Evolutionary conservation across 1,140 invertebrate species (phyloP), one percentile per base, ranked within the genome.

Genomic region (Diorhabda sublineata): DNA sequence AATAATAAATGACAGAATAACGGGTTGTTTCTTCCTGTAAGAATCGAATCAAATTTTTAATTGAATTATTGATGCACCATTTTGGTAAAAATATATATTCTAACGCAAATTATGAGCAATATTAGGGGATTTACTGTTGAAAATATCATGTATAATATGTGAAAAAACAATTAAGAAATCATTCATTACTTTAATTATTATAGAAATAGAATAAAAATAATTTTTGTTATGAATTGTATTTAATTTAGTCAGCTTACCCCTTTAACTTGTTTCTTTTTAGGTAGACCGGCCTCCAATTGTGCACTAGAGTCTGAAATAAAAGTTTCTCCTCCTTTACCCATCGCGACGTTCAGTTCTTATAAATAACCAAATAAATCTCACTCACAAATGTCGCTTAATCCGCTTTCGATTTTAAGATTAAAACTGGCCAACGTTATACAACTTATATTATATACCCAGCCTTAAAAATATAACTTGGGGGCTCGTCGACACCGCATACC

Each of bases 261-360:
- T 8, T 52, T 6, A n/a, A 52, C n/a, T 4, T 52, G 47, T n/a
- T 52, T 52, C 47, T 52, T 52, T 52, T 52, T 52, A 6, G 47
- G 47, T n/a, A 52, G n/a, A 52, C n/a, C n/a, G 47, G 47, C 47
- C 47, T 52, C 47, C 47, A 52, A 52, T 11, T 60, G 59, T 9
- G 26, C 42, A 26, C 7, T 60, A 6, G 11, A 60, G 26, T 60
- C 42, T 60, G 42, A 6, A 11, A 60, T 41, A 41, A 60, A 42
- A 42, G 59, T 60, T 9, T 60, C 26, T 9, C 42, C 59, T 9
- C 26, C 11, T 60, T 41, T 41, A 9, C 59, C 11, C 11, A 42
- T 60, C 11, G 7, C 11, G 42, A 9, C 26, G 26, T 26, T 26
- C 26, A 26, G 26, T 26, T 26, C 26, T 26, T 26, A 26, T 26